phyloP scores from a whole-genome alignment of 2,797 vertebrate species.

The Nothura maculosa region DNA sequence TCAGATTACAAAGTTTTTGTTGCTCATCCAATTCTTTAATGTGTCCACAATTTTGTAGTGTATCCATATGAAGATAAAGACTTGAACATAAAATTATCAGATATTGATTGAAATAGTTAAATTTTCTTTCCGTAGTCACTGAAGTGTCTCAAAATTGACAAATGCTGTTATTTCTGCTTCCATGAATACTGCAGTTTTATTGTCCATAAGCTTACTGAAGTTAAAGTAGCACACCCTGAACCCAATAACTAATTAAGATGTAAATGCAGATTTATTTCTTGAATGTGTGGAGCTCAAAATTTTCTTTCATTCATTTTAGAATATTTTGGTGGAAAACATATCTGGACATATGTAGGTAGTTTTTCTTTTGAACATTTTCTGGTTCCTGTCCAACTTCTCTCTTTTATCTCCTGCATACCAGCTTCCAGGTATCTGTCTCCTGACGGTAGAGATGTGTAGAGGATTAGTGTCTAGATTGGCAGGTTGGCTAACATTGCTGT shows the following conservation, averaged over 20 bases:
- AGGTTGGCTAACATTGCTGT: slow-evolving; percentile 78
- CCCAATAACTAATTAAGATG: not conserved
- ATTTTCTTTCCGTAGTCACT: not conserved
- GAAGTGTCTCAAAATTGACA: not conserved
- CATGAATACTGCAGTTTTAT: not conserved
- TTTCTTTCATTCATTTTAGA: not conserved
- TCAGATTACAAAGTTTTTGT: not conserved
- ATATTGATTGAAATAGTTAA: not conserved
- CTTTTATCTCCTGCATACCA: slow-evolving; percentile 84
- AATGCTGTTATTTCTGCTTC: not conserved
- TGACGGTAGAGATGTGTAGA: slow-evolving; percentile 86
- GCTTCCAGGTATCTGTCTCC: slow-evolving; percentile 85
- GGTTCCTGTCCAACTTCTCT: slow-evolving; percentile 66
- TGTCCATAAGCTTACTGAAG: not conserved
- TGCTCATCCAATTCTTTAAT: not conserved
- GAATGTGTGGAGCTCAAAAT: not conserved
- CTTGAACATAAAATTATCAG: not conserved
- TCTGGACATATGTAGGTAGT: slow-evolving; percentile 8
- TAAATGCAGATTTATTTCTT: not conserved
- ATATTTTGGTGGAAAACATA: not conserved
- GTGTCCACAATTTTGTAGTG: not conserved
- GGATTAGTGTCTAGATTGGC: slow-evolving; percentile 85
- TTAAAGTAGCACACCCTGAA: not conserved
- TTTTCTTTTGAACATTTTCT: slow-evolving; percentile 65
- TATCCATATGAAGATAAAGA: not conserved